Base-by-base conservation (phyloP, 2,797 vertebrate species). In the Falco peregrinus region DNA sequence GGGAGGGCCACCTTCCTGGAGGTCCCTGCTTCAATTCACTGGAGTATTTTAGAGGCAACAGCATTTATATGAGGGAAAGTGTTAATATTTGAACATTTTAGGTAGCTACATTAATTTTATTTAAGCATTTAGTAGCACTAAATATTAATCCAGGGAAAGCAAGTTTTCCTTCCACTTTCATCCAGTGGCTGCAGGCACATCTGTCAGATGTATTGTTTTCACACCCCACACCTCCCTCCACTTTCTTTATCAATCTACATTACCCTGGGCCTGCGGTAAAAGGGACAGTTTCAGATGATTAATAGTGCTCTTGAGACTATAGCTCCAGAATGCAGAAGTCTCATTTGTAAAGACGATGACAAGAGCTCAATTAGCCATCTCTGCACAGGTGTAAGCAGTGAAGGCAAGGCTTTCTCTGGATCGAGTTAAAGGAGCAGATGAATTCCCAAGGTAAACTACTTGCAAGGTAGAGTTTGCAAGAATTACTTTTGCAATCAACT, bases 281-380 rank as follows among this genome's bases (percentile, higher is more conserved):
- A 85, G 57, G 68, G 75, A 74, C 56, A 33, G n/a, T 93, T 90
- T 85, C 83, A 26, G 75, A 93, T 92, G 90, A 94, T 94, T 89
- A 93, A 92, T 43, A 89, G 76, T 16, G 56, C 87, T 92, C 89
- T 91, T 83, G 93, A 95, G 95, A 91, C 67, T 85, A 63, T 84
- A 95, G 84, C 25, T 91, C 39, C n/a, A 37, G 89, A 79, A 85
- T 60, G 70, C 47, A 85, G 75, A 73, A 68, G 48, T 85, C 78
- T 92, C 68, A 80, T 93, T 94, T 89, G 78, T 87, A 80, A 16
- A 9, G 17, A 80, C 67, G 86, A 94, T 70, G 84, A 89, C 77
- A 90, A 59, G 68, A 89, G 48, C 90, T 95, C 78, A 77, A 85
- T 94, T 92, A 91, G 67, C 81, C 78, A 29, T 76, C 84, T 45